Evolutionary conservation across 2,113 vertebrate genomes (phyloP).

Genomic region (Callopanchax toddi): DNA sequence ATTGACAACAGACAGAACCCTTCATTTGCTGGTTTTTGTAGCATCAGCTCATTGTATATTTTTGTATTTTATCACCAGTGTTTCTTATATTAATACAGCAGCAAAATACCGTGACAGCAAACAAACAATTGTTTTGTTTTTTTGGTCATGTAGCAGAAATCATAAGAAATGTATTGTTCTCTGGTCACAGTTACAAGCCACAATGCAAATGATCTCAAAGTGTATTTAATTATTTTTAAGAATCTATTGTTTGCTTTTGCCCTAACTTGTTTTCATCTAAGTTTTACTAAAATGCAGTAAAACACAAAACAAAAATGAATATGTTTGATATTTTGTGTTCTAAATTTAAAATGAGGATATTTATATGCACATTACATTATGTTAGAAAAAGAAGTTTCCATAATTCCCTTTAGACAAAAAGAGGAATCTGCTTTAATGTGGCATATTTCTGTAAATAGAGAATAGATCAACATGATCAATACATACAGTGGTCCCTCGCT

Average conservation of each 20-base stretch:
- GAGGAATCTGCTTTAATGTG: too few relatives aligned
- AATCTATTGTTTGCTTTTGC: neutral
- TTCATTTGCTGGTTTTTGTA: neutral
- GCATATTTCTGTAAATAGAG: too few relatives aligned
- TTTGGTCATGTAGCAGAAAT: too few relatives aligned
- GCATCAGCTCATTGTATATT: neutral
- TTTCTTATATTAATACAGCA: neutral
- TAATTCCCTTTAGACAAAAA: too few relatives aligned
- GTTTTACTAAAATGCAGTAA: neutral
- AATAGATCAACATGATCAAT: too few relatives aligned
- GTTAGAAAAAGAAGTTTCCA: too few relatives aligned
- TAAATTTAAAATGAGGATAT: too few relatives aligned
- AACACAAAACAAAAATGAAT: too few relatives aligned
- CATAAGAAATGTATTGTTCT: neutral
- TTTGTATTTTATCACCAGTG: neutral
- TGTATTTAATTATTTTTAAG: neutral
- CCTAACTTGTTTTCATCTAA: neutral
- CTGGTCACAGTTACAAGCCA: neutral
- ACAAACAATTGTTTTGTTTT: neutral
- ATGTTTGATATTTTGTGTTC: too few relatives aligned
- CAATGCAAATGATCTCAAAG: neutral
- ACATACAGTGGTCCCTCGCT: too few relatives aligned
- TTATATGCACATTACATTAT: too few relatives aligned
- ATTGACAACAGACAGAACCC: neutral
- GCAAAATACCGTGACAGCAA: neutral